Base-by-base conservation (phyloP, 2,113 vertebrate genomes). In the Rallus limicola region DNA sequence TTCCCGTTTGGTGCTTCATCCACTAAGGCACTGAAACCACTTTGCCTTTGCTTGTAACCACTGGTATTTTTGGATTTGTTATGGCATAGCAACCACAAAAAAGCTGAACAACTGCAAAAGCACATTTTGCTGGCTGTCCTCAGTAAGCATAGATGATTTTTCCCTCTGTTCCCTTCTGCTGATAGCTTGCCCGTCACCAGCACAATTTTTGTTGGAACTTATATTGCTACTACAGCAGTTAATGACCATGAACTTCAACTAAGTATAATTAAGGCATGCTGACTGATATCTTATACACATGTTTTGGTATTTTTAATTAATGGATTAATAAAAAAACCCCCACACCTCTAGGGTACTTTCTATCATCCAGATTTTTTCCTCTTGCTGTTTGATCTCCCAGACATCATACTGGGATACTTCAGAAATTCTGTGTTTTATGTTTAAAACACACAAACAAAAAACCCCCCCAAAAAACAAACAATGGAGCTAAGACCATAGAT, bases 221-320 rank as follows among this genome's bases (percentile, higher is more conserved):
- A 8, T 10, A 62, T 25, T 62, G 67, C 29, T 44, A 31, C 50
- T 70, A 14, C 15, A 34, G 70, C 76, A 64, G 13, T 10, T 55
- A 86, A 80, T 44, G 36, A 28, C 44, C 50, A 34, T 0, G n/a
- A 77, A 29, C 36, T 26, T 88, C 64, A 59, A 21, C 75, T 59
- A 80, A 31, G 28, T 52, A 25, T 50, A 96, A 96, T 95, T 93
- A 96, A 92, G 48, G 20, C 4, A 16, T 12, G 88, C 76, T 88
- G 92, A 96, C 38, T 88, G 93, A 93, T 92, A 60, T 3, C 55
- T 65, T 74, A 7, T 4, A 2, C 25, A 19, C 23, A 65, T 81
- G 64, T 52, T 91, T 84, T 67, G 33, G 33, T 81, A 58, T 86
- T 75, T 53, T 71, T 78, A 93, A 93, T 93, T 93, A 86, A 94